Conservation (phyloP, 2,113 vertebrate genomes). For the Thalassarche chlororhynchos region DNA sequence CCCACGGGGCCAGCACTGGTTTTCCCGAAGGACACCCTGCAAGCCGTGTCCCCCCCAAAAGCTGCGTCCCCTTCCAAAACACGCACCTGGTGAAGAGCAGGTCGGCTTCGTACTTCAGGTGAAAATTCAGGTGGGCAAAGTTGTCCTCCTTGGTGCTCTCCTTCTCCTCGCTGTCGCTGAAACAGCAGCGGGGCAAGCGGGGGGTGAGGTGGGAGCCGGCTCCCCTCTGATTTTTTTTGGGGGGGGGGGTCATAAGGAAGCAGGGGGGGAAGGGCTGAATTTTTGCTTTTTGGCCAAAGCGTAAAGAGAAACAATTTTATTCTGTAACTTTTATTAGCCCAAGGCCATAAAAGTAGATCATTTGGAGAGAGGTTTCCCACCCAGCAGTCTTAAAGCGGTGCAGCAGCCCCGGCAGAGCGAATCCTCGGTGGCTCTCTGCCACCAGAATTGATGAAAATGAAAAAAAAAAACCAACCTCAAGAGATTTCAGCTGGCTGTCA, state of each 20-base stretch:
- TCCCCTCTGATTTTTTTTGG: background rate
- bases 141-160: constrained; percentile 86
- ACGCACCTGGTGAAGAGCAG: constrained; percentile 92
- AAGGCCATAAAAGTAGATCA: rapidly evolving
- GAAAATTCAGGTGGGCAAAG: constrained; percentile 76
- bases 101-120: constrained; percentile 88
- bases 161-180: constrained; percentile 86
- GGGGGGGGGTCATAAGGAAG: background rate
- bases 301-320: background rate
- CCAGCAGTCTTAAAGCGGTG: rapidly evolving
- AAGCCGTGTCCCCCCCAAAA: rapidly evolving
- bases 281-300: background rate
- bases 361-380: background rate
- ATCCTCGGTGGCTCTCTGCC: background rate
- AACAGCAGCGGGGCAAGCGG: background rate
- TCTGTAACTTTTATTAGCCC: background rate
- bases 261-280: background rate
- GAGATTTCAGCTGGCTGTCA: background rate
- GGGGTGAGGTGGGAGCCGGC: background rate
- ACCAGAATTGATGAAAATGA: background rate
- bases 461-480: background rate
- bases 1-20: rapidly evolving
- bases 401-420: background rate
- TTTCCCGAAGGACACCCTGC: background rate
- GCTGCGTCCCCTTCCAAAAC: rapidly evolving